Evolutionary conservation across 2,888 invertebrate genomes (phyloP).

Genomic region (Drosophila neoperkinsi): DNA sequence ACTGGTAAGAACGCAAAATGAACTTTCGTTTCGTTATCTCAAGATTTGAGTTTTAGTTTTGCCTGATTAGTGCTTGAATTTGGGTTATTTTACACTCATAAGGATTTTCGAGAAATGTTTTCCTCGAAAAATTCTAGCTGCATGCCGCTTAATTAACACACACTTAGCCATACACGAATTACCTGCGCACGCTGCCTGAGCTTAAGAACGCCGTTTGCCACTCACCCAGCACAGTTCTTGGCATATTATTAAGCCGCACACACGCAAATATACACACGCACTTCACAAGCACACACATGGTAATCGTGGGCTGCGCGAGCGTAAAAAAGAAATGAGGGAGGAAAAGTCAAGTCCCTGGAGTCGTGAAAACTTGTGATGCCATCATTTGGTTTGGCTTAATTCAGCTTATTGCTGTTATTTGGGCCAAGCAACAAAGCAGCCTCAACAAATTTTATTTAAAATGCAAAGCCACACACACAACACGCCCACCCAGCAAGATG

Average conservation of each 20-base stretch:
- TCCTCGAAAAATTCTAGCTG: slow-evolving; percentile 34
- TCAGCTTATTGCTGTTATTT: slow-evolving; percentile 75
- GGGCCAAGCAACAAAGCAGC: slow-evolving; percentile 55
- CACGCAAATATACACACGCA: slow-evolving; percentile 12
- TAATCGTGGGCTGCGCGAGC: slow-evolving; percentile 33
- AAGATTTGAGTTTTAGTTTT: slow-evolving; percentile 24
- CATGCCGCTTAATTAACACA: slow-evolving; percentile 55
- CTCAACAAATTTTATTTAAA: slow-evolving; percentile 69
- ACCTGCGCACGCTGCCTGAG: slow-evolving; percentile 43
- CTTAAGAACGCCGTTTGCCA: slow-evolving; percentile 21
- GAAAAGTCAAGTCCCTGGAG: slow-evolving; percentile 50
- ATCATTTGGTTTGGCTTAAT: slow-evolving; percentile 68
- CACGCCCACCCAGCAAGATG: slow-evolving; percentile 18
- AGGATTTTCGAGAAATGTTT: slow-evolving; percentile 7
- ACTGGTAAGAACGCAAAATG: slow-evolving; percentile 77
- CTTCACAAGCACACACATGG: slow-evolving; percentile 1
- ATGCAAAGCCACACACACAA: slow-evolving; percentile 57
- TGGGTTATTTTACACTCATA: slow-evolving; percentile 6
- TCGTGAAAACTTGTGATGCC: slow-evolving; percentile 67
- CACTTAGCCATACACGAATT: slow-evolving; percentile 41
- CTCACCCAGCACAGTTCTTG: slow-evolving; percentile 7
- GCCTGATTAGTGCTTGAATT: slow-evolving; percentile 22
- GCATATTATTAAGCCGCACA: slow-evolving; percentile 38
- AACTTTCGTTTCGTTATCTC: slow-evolving; percentile 55
- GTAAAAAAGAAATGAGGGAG: slow-evolving; percentile 14